Base-by-base conservation (phyloP, 2,797 vertebrate genomes). In the Stomatorhinus walkeri region DNA sequence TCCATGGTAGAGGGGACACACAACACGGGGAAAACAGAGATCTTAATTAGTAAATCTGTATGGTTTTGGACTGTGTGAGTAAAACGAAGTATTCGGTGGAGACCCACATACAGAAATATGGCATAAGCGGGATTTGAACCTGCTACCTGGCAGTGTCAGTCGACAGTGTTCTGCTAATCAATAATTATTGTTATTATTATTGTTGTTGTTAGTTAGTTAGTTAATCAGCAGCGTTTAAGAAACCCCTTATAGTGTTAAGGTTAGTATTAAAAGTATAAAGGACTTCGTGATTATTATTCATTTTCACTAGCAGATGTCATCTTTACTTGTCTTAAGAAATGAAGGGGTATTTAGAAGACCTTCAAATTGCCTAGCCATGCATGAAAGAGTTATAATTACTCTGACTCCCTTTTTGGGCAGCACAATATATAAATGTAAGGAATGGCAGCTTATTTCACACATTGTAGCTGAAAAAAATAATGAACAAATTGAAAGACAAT, bases 311-410 rank as follows among this genome's bases (percentile, higher is more conserved):
- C 40, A 79, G 87, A 83, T 87, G 59, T 86, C 51, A 85, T 88
- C 81, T 87, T n/a, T 64, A 10, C 72, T 84, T 40, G 48, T 46
- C 54, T 87, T 92, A 89, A 81, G 88, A 61, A 89, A 49, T 68
- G 54, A 83, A 91, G 88, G 68, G 51, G 59, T 54, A 72, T 91
- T 90, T 90, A 87, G 89, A 90, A 94, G 91, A 91, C 89, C 90
- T 92, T 94, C 90, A 95, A 93, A 95, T 92, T 93, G 94, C 92
- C 93, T 94, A 92, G 84, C 93, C 94, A 95, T 94, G 94, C 94
- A 95, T 95, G 93, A 95, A 94, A 93, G 40, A 64, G 90, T 93
- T 93, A 92, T 95, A 95, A 95, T 95, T 95, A 95, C 91, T 91
- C 92, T 92, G 92, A 93, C 91, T 94, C 91, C 90, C 93, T 95